Base-by-base conservation (phyloP, 1,140 invertebrate genomes). In the Tetragnatha versicolor region DNA sequence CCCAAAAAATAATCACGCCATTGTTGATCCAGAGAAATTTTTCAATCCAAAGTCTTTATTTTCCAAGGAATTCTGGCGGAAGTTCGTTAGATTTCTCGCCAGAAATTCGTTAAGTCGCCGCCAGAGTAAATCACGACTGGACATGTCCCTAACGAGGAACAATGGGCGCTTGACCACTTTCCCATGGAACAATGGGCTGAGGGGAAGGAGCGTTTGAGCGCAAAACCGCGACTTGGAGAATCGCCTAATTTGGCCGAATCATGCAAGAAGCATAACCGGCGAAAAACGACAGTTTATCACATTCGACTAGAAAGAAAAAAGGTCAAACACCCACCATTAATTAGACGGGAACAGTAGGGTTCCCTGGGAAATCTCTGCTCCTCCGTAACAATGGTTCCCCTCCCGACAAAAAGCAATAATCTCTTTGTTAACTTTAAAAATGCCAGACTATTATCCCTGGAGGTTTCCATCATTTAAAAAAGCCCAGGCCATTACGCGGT, bases 361-460 rank as follows among this genome's bases (percentile, higher is more conserved):
- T 73, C 39, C 55, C 27, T 61, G 70, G 70, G 68, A 72, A 72
- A 61, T 47, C 27, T 20, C 39, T 9, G 65, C 27, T 53, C 20
- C 55, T 45, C 25, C 22, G 7, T 20, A 73, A 73, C 70, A 73
- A 73, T 73, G 42, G 70, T n/a, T 73, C 42, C 17, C 39, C 55
- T 12, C 39, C 70, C 61, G 61, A 73, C 70, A 73, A n/a, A n/a
- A 73, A 61, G 70, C 70, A 60, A 61, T 55, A 58, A 73, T 73
- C 55, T 73, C 70, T 73, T 73, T 73, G 70, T 73, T 73, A 61
- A 73, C 70, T 49, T 73, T 42, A 45, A 66, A 66, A 66, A 66
- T 66, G 47, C 47, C 25, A 37, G 63, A 66, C 63, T 42, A 66
- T 66, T 66, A 66, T 66, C 29, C 47, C 42, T 47, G 47, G 20